phyloP scores from a whole-genome alignment of 37 sponge, comb jelly and placozoan genomes.

The Beroe ovata region DNA sequence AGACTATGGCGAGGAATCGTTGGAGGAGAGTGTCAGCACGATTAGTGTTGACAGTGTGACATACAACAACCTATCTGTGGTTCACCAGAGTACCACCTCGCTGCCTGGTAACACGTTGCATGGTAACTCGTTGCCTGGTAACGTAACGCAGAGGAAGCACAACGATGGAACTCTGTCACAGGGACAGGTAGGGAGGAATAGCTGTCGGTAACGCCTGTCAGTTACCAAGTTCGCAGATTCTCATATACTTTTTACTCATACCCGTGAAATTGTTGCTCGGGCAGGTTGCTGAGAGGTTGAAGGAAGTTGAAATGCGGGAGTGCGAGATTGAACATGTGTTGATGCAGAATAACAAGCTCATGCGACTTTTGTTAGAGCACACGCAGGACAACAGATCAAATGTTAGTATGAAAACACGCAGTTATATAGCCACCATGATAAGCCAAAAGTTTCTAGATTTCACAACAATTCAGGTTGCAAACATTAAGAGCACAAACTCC shows the following conservation, averaged over 20 bases:
- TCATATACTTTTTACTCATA: too few relatives aligned
- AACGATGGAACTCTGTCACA: background rate
- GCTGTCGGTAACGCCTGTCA: too few relatives aligned
- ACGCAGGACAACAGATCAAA: background rate
- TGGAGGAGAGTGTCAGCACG: slow-evolving; percentile 35
- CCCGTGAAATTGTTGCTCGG: too few relatives aligned
- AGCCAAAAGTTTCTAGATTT: too few relatives aligned
- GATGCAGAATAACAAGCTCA: slow-evolving; percentile 28
- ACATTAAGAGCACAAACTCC: background rate
- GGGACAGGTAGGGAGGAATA: too few relatives aligned
- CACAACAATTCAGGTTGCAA: background rate
- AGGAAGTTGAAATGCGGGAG: slow-evolving; percentile 1
- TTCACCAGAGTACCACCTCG: background rate
- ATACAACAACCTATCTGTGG: background rate
- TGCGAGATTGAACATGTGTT: slow-evolving; percentile 8
- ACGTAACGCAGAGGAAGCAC: background rate
- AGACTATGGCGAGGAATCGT: slow-evolving; percentile 1
- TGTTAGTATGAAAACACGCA: too few relatives aligned
- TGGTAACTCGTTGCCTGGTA: background rate
- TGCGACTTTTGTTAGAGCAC: background rate
- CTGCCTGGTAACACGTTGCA: background rate
- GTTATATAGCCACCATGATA: background rate
- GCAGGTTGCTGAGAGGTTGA: slow-evolving; percentile 8
- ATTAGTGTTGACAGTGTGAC: slow-evolving; percentile 66
- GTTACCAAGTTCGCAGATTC: too few relatives aligned